Evolutionary conservation across 2,113 vertebrate species (phyloP), one percentile per base, ranked within the genome.

Genomic region (Hiodon alosoides): DNA sequence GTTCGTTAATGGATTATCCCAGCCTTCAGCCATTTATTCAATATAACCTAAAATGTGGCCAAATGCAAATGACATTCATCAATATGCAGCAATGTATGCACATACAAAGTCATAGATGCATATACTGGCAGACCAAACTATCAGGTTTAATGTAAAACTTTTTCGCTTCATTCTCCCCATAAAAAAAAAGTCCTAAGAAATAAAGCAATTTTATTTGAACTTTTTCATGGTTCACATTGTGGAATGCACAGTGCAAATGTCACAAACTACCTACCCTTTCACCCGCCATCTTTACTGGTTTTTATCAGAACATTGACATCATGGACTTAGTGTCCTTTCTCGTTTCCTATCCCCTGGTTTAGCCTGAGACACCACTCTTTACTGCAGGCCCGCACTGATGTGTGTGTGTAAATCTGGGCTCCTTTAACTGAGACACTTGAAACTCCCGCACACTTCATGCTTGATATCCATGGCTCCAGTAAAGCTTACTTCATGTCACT

Each of bases 161-260:
- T 3, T 4, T 59, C 8, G 17, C 52, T 17, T 70, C 46, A 70
- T 11, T 55, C n/a, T 11, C 52, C 10, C 53, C 57, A 52, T 58
- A n/a, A 7, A 54, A n/a, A 70, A 55, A 70, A 31, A 52, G 50
- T 60, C 67, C 65, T 31, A 17, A 71, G 67, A 62, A 59, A 51
- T 66, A 57, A 55, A 69, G 58, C 50, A 71, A 51, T 11, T 55
- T 59, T 10, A n/a, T 54, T 4, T 58, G 52, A 16, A 58, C n/a
- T 16, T 55, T 58, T 67, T 58, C 48, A 48, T 71, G 65, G 76
- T 81, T 84, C 81, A 84, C 81, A 79, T 81, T 79, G 68, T 67
- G 77, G 71, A 83, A 76, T 73, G 54, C 72, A 72, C 80, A 84
- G 83, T 85, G 84, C 86, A 77, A 77, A 46, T 4, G 13, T 51